Conservation (phyloP, 2,888 invertebrate genomes). For the Galerucella calmariensis region DNA sequence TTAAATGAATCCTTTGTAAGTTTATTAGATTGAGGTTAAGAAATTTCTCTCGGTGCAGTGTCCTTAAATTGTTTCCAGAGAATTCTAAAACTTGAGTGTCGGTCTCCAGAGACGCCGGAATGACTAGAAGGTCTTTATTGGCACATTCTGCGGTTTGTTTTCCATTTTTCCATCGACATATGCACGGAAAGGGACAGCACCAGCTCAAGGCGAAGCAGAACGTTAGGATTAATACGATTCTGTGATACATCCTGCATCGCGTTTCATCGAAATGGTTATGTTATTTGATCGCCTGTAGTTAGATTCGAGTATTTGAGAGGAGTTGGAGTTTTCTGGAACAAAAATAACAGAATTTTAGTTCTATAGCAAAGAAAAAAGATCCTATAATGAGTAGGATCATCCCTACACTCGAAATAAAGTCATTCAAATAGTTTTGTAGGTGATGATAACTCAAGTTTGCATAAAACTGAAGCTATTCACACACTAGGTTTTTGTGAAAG, state of each 20-base stretch:
- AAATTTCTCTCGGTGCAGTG: conserved; percentile 82
- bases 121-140: conserved; percentile 78
- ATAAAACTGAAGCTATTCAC: too few relatives aligned
- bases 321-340: neutral
- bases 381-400: too few relatives aligned
- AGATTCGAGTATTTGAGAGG: too few relatives aligned
- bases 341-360: neutral
- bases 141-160: conserved; percentile 92
- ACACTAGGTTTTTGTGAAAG: too few relatives aligned
- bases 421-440: too few relatives aligned
- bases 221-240: conserved; percentile 29
- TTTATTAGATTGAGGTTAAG: conserved; percentile 82
- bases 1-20: conserved; percentile 86
- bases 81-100: conserved; percentile 91
- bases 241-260: conserved; percentile 37
- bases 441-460: too few relatives aligned
- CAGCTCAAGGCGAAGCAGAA: conserved; percentile 22
- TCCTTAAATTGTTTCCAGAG: conserved; percentile 83
- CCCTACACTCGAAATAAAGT: too few relatives aligned
- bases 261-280: conserved; percentile 19
- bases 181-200: conserved; percentile 68
- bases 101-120: conserved; percentile 83
- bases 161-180: conserved; percentile 93
- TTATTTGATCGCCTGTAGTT: conserved; percentile 18
- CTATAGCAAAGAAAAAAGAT: neutral